Percentiles rank a stretch among this genome's conserved stretches.
phyloP scores from a whole-genome alignment of 2,888 invertebrate genomes.

The Leucania comma region DNA sequence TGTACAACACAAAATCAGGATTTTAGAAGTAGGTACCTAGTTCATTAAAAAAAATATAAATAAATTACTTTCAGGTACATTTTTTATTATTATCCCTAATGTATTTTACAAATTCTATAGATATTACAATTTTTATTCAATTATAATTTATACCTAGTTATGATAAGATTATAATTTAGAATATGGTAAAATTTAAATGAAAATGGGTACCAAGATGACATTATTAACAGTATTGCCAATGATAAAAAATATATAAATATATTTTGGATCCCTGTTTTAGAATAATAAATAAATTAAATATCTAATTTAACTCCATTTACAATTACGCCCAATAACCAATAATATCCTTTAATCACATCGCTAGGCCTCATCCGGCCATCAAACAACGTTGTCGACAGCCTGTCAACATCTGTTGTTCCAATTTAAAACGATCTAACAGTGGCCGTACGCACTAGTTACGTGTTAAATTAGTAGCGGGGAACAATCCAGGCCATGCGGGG shows the following conservation, averaged over 20 bases:
- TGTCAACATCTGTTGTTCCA: slow-evolving; percentile 87
- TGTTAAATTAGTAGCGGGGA: slow-evolving; percentile 58
- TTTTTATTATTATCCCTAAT: too few species aligned
- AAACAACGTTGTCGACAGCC: slow-evolving; percentile 79
- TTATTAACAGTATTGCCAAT: not conserved
- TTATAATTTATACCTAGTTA: too few species aligned
- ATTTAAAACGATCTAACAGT: slow-evolving; percentile 81
- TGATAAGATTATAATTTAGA: slow-evolving; percentile 1
- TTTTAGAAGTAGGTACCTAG: not conserved
- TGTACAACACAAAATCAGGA: not conserved
- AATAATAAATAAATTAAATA: not conserved
- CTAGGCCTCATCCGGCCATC: slow-evolving; percentile 84
- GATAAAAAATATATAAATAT: slow-evolving; percentile 1
- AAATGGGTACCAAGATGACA: not conserved
- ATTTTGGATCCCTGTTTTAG: not conserved
- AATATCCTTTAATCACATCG: slow-evolving; percentile 79
- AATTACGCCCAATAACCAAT: slow-evolving; percentile 76
- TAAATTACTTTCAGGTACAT: too few species aligned
- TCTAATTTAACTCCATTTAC: slow-evolving; percentile 20
- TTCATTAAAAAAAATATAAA: too few species aligned
- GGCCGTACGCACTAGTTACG: slow-evolving; percentile 63
- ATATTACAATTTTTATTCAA: not conserved
- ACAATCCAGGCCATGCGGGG: slow-evolving; percentile 50
- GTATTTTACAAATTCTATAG: too few species aligned
- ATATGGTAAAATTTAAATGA: not conserved